Evolutionary conservation across 2,888 invertebrate species (phyloP).

Genomic region (Microdon myrmicae): DNA sequence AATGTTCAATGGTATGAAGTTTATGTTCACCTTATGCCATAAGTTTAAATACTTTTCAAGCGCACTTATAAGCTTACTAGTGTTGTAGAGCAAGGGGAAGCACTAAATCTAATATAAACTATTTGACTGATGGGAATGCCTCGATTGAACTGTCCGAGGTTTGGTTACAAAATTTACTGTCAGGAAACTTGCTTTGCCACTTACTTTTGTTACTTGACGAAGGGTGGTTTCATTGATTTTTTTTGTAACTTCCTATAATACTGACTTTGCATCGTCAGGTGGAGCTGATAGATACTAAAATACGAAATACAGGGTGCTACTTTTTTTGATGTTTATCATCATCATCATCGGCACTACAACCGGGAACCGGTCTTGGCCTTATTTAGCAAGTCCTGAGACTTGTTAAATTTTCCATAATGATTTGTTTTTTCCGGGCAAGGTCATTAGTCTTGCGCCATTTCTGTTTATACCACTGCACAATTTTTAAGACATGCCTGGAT

Average conservation of each 20-base stretch:
- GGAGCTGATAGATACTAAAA: too few species aligned
- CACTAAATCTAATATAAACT: conserved; percentile 23
- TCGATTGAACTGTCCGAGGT: conserved; percentile 36
- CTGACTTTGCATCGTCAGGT: conserved; percentile 22
- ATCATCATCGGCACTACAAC: too few species aligned
- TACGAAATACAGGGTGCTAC: too few species aligned
- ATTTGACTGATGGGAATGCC: conserved; percentile 26
- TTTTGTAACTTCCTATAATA: conserved; percentile 25
- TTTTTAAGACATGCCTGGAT: too few species aligned
- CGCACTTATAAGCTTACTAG: too few species aligned
- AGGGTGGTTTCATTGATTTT: conserved; percentile 64
- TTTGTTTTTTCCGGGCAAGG: too few species aligned
- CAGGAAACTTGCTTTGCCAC: conserved; percentile 29
- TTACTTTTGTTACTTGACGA: conserved; percentile 55
- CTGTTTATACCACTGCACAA: too few species aligned
- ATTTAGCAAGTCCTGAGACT: too few species aligned
- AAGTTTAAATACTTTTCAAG: conserved; percentile 8
- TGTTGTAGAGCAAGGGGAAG: conserved; percentile 10
- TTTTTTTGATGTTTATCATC: too few species aligned
- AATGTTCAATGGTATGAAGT: conserved; percentile 11
- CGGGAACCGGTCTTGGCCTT: too few species aligned
- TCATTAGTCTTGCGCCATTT: too few species aligned
- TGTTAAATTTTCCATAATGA: too few species aligned
- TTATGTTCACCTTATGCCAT: conserved; percentile 1
- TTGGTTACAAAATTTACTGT: conserved; percentile 43